Percentiles rank a stretch among this genome's conserved stretches.
Evolutionary conservation across 1,140 invertebrate genomes (phyloP).

Genomic region (Octopus bimaculoides): DNA sequence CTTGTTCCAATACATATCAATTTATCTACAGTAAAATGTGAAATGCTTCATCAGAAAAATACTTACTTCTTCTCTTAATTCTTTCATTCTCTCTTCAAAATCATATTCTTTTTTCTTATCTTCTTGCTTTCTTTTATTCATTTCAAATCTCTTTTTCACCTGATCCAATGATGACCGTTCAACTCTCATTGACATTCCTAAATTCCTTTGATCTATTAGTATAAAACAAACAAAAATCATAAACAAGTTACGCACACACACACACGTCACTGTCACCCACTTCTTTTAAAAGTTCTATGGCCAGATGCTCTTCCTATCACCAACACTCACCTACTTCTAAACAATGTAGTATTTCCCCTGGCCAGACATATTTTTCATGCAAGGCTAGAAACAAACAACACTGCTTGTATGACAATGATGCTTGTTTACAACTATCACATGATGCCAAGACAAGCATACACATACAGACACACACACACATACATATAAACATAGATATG

Average conservation of each 20-base stretch:
- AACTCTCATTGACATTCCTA: conserved; percentile 99
- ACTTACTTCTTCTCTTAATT: conserved; percentile 84
- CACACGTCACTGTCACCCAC: not conserved
- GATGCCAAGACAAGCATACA: too few species aligned
- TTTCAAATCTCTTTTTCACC: conserved; percentile 89
- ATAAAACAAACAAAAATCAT: not conserved
- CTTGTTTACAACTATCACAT: too few species aligned
- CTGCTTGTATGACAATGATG: too few species aligned
- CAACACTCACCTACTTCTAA: too few species aligned
- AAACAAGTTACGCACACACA: not conserved
- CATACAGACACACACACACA: too few species aligned
- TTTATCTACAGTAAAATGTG: not conserved
- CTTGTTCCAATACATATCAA: not conserved
- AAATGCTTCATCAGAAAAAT: not conserved
- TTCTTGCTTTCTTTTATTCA: conserved; percentile 91
- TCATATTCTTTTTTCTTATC: conserved; percentile 97
- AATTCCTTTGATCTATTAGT: conserved; percentile 84
- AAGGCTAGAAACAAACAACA: too few species aligned
- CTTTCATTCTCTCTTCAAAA: conserved; percentile 83
- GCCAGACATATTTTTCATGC: too few species aligned
- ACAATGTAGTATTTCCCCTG: too few species aligned
- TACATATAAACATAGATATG: too few species aligned
- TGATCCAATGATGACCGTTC: conserved; percentile 93
- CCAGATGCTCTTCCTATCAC: too few species aligned
- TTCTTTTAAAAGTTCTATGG: not conserved